A percentile compares a stretch with the other conserved stretches of the same genome.
Evolutionary conservation across 2,113 vertebrate genomes (phyloP).

Genomic region (Rattus norvegicus): DNA sequence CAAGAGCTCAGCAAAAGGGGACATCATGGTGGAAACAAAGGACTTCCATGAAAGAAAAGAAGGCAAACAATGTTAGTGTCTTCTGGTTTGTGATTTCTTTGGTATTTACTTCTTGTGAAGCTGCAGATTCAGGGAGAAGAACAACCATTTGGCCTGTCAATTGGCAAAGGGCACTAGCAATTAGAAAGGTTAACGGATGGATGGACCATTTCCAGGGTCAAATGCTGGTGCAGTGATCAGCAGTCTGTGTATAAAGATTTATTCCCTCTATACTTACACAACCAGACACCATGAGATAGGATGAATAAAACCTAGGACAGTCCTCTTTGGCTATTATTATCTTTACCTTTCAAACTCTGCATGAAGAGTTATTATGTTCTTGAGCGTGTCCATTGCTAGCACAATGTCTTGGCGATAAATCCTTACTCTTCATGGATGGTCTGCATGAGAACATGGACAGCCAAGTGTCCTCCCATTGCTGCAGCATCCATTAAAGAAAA

Average conservation of each 20-base stretch:
- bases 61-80: fast-evolving
- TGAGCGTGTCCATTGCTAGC: not conserved
- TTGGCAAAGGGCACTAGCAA: fast-evolving
- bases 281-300: not conserved
- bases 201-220: too few species aligned
- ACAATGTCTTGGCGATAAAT: not conserved
- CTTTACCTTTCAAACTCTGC: fast-evolving
- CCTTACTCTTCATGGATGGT: not conserved
- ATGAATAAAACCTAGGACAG: fast-evolving
- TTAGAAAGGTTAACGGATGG: not conserved
- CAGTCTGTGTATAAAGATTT: fast-evolving
- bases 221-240: fast-evolving
- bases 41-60: not conserved
- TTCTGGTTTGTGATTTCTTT: fast-evolving
- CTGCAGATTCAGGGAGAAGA: not conserved
- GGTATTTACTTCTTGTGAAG: not conserved
- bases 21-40: fast-evolving
- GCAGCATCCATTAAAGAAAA: not conserved
- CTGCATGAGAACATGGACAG: not conserved
- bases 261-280: fast-evolving
- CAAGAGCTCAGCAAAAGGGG: not conserved
- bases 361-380: fast-evolving
- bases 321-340: fast-evolving
- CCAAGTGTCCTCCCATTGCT: too few species aligned
- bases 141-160: not conserved